A percentile compares a stretch with the other conserved stretches of the same genome.
Evolutionary conservation across 2,113 vertebrate species (phyloP).

Genomic region (Apistogramma diplotaenia): DNA sequence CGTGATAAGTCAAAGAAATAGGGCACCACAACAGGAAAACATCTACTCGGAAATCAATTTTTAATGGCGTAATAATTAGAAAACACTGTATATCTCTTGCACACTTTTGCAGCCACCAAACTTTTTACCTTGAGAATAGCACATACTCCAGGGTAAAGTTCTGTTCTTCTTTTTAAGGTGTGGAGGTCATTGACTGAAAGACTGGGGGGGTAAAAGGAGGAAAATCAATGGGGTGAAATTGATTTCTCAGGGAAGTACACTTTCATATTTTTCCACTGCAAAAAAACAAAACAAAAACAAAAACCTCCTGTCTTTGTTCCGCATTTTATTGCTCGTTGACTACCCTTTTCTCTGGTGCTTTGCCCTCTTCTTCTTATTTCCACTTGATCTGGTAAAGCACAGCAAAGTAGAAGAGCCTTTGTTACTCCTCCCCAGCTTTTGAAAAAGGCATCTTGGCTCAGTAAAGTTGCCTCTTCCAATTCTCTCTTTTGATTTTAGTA

Average conservation of each 20-base stretch:
- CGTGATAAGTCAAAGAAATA: neutral
- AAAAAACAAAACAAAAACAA: neutral
- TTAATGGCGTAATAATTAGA: conserved; percentile 26
- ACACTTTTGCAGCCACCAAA: neutral
- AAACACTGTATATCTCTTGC: neutral
- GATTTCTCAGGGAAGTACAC: conserved; percentile 43
- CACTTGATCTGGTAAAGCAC: neutral
- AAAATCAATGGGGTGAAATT: conserved; percentile 56
- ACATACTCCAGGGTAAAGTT: neutral
- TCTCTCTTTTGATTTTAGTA: neutral
- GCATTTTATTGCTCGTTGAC: conserved; percentile 46
- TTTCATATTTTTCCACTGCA: conserved; percentile 45
- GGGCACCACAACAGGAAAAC: neutral
- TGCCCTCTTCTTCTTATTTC: conserved; percentile 13
- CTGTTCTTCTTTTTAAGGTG: conserved; percentile 10
- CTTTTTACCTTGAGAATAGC: neutral
- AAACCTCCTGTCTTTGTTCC: conserved; percentile 23
- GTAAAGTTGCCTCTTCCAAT: neutral
- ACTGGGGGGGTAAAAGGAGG: conserved; percentile 4
- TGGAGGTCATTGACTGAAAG: conserved; percentile 23
- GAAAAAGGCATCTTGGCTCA: neutral
- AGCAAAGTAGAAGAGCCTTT: neutral
- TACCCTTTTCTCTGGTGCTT: neutral
- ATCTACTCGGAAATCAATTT: conserved; percentile 1
- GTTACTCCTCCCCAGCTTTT: neutral